A percentile compares a stretch with the other conserved stretches of the same genome.
Conservation (phyloP, 2,888 invertebrate genomes). For the Nebria brevicollis region DNA sequence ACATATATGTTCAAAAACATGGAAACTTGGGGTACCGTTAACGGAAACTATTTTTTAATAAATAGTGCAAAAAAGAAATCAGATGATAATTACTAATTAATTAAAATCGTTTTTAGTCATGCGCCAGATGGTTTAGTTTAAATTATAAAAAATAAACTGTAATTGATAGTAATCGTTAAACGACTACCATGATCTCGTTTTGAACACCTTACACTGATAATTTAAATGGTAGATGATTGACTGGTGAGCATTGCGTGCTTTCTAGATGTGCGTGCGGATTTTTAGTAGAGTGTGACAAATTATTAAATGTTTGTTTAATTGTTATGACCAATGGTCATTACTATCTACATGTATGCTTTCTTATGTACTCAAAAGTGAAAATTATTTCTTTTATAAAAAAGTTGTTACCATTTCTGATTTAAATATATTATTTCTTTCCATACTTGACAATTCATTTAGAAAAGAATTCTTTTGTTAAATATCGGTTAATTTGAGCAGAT, state of each 20-base stretch:
- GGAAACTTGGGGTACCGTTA: not conserved
- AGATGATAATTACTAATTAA: not conserved
- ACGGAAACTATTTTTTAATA: not conserved
- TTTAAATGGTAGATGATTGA: not conserved
- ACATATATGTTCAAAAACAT: not conserved
- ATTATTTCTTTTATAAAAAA: not conserved
- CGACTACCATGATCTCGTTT: not conserved
- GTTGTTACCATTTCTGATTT: not conserved
- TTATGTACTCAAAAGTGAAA: not conserved
- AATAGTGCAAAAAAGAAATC: not conserved
- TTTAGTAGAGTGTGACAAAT: constrained; percentile 42
- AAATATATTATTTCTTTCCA: not conserved
- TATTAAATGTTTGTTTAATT: constrained; percentile 35
- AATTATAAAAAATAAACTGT: not conserved
- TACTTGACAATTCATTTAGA: not conserved
- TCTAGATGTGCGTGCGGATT: not conserved
- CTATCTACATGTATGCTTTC: not conserved
- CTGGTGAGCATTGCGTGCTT: not conserved
- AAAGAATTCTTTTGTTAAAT: not conserved
- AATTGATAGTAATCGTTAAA: not conserved
- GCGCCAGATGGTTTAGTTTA: not conserved
- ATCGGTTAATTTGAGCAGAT: not conserved
- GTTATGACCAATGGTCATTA: constrained; percentile 30
- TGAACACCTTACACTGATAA: not conserved
- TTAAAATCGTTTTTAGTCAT: not conserved